Base-by-base conservation (phyloP, 2,888 invertebrate species). In the Machimus rusticus region DNA sequence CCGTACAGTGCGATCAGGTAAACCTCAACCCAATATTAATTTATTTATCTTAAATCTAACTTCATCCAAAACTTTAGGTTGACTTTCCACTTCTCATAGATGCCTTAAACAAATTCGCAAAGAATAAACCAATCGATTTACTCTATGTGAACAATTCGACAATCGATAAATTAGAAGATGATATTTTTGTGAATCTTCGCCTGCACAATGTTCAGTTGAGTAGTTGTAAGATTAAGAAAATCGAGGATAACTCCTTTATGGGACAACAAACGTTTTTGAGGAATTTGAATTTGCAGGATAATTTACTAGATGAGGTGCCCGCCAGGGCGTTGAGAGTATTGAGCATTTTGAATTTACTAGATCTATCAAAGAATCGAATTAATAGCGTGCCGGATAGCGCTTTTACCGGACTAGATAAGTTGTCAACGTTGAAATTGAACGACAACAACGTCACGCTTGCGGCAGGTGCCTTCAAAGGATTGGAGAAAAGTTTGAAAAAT, bases 111-210 rank as follows among this genome's bases (percentile, higher is more conserved):
- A 94, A 95, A 90, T 95, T 95, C 93, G 94, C 96, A 31, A 94
- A 94, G 89, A 94, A 94, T 89, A 95, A 95, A 86, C 94, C 95
- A 82, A 94, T 98, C 89, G 98, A 98, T 92, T 94, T 98, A 89
- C 94, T 98, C 57, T 98, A 98, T 92, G 94, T 98, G 88, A 97
- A 97, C 93, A 98, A 98, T 93, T 97, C 97, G 85, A 96, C 96
- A 46, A 94, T 98, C 84, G 94, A 94, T 43, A 93, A 93, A 86
- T 93, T 98, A 84, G 94, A 94, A 79, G 95, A 96, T 90, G 94
- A 95, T 89, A 94, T 96, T 89, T 95, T 97, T 90, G 92, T 93
- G 39, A 95, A 95, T 90, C 93, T 97, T 86, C 95, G 94, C 91
- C 95, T 97, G 90, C 95, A 96, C 91, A 98, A 97, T 92, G 94